Conservation (phyloP, 1,140 invertebrate genomes). For the Trichomalopsis sarcophagae region DNA sequence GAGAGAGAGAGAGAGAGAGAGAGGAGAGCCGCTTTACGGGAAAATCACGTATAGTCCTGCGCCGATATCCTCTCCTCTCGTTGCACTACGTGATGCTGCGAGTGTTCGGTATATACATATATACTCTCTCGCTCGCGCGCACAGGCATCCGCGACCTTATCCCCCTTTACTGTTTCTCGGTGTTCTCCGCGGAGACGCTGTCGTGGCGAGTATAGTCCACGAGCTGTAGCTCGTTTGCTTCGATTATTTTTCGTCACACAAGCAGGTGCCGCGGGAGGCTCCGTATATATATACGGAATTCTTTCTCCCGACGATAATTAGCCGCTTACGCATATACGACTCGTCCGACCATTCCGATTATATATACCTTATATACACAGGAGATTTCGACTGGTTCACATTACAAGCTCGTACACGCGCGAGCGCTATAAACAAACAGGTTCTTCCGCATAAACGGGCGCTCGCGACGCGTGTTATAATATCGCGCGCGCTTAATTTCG, state of each 20-base stretch:
- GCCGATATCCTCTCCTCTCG: conserved; percentile 23
- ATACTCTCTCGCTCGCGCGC: not conserved
- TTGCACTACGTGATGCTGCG: not conserved
- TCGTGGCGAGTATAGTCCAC: not conserved
- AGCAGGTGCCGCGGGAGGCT: too few relatives aligned
- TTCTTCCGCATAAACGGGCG: not conserved
- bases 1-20: conserved; percentile 2
- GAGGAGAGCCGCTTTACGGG: conserved; percentile 31
- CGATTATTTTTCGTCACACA: too few relatives aligned
- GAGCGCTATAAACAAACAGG: not conserved
- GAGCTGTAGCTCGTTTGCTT: too few relatives aligned
- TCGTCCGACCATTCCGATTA: too few relatives aligned
- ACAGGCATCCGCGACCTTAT: conserved; percentile 12
- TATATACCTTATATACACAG: too few relatives aligned
- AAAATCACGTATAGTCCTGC: conserved; percentile 40
- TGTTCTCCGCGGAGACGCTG: not conserved
- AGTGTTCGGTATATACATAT: not conserved
- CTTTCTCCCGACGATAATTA: too few relatives aligned
- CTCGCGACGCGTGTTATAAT: too few relatives aligned
- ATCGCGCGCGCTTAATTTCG: conserved; percentile 6
- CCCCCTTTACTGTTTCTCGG: conserved; percentile 19
- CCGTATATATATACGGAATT: too few relatives aligned
- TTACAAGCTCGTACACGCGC: not conserved
- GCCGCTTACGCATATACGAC: too few relatives aligned
- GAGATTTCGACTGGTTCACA: not conserved